Percentiles rank a stretch among this genome's conserved stretches.
Evolutionary conservation across 2,888 invertebrate species (phyloP).

Genomic region (Graphium colonna): DNA sequence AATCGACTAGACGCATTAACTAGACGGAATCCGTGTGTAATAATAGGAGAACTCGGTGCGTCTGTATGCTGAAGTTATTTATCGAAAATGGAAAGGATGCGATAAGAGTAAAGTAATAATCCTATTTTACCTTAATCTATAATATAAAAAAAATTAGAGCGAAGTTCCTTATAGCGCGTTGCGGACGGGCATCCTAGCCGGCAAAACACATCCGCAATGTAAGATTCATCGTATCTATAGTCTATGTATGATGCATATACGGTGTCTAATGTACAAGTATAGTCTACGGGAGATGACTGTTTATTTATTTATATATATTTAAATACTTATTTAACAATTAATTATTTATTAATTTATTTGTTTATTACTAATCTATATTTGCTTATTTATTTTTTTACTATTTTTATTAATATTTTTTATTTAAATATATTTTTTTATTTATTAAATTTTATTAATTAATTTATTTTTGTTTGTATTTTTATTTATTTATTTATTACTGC

Average conservation of each 20-base stretch:
- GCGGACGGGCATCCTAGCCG: too few species aligned
- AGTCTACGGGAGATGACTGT: too few species aligned
- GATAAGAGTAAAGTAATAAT: neutral
- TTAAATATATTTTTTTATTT: neutral
- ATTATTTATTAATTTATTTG: neutral
- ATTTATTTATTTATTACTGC: neutral
- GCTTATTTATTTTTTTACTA: neutral
- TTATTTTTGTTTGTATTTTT: too few species aligned
- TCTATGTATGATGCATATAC: too few species aligned
- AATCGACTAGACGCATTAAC: slow-evolving; percentile 51
- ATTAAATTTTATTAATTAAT: neutral
- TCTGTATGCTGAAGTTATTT: neutral
- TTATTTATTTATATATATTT: too few species aligned
- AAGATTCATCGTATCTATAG: too few species aligned
- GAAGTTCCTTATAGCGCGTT: too few species aligned
- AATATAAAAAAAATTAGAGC: neutral
- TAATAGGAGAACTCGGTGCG: too few species aligned
- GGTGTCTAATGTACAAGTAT: too few species aligned
- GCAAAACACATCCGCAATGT: too few species aligned
- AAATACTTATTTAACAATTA: too few species aligned
- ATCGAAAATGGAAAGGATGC: neutral
- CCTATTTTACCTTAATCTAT: neutral
- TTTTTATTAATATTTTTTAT: neutral
- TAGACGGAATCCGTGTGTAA: slow-evolving; percentile 4
- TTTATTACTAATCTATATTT: too few species aligned